These are phyloP conservation scores for Rafetus swinhoei DNA, from an alignment of 2,113 vertebrate species.

Conservation along the genomic window DNA sequence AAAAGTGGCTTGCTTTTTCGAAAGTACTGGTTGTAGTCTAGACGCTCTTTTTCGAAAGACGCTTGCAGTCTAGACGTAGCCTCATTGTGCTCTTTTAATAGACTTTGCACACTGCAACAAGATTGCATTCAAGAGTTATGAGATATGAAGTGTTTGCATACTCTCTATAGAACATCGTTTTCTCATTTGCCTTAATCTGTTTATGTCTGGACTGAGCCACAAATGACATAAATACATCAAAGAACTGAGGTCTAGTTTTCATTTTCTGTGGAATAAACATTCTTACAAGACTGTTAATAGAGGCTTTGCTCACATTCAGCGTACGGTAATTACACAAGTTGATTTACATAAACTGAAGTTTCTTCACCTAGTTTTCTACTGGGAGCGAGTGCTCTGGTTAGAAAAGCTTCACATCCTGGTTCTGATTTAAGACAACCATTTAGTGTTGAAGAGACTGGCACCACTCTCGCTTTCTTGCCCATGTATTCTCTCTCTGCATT, in stretches of 20 bases:
- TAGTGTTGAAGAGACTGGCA: background rate
- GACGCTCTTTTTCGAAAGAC: no score
- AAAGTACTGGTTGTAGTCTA: no score
- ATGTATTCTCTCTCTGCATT: background rate
- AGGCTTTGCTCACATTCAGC: background rate
- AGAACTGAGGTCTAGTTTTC: background rate
- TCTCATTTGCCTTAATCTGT: slow-evolving; percentile 48
- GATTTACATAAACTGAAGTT: background rate
- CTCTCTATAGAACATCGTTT: background rate
- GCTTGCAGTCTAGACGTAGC: no score
- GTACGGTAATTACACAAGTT: accelerated
- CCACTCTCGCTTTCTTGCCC: background rate
- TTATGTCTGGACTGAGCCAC: slow-evolving; percentile 22
- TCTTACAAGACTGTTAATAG: accelerated
- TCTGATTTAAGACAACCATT: background rate
- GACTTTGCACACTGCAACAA: slow-evolving; percentile 1
- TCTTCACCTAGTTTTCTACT: background rate
- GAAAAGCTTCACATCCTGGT: background rate
- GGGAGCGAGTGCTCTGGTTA: background rate
- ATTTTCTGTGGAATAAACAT: background rate
- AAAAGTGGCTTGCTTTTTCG: no score
- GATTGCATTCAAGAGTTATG: background rate
- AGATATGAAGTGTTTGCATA: background rate
- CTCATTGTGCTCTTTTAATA: background rate
- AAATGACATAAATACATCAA: slow-evolving; percentile 4